A percentile compares a stretch with the other conserved stretches of the same genome.
phyloP scores from a whole-genome alignment of 2,797 vertebrate genomes.

The Microctenopoma stevenorrisi region DNA sequence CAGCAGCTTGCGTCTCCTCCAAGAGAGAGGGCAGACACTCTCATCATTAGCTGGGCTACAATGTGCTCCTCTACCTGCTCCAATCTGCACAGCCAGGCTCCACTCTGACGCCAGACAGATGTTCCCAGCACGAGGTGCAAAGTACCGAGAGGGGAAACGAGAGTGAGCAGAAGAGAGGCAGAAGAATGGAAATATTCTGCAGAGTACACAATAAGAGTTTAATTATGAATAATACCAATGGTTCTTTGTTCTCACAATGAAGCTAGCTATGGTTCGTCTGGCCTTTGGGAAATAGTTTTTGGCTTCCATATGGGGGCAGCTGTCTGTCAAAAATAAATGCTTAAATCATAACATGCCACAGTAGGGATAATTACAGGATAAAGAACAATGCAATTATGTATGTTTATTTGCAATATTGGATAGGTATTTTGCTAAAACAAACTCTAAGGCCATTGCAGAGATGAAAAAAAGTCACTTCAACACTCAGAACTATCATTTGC shows the following conservation, averaged over 20 bases:
- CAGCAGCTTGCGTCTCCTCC: conserved; percentile 84
- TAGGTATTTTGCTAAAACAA: conserved; percentile 64
- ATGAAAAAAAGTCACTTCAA: conserved; percentile 44
- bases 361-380: conserved; percentile 71
- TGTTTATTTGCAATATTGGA: conserved; percentile 68
- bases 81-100: conserved; percentile 85
- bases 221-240: conserved; percentile 85
- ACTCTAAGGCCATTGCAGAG: conserved; percentile 43
- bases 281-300: conserved; percentile 81
- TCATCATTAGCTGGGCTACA: conserved; percentile 86
- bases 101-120: conserved; percentile 86
- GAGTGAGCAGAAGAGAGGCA: conserved; percentile 70
- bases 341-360: conserved; percentile 72
- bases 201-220: conserved; percentile 81
- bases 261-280: conserved; percentile 73
- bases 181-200: conserved; percentile 83
- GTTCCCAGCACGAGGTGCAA: conserved; percentile 83
- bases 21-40: conserved; percentile 85
- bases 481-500: conserved; percentile 26
- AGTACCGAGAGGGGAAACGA: conserved; percentile 74
- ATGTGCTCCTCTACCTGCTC: conserved; percentile 86
- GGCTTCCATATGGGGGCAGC: conserved; percentile 83
- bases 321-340: conserved; percentile 80
- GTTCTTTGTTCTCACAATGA: conserved; percentile 79
- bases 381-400: conserved; percentile 76